Base-by-base conservation (phyloP, 2,797 vertebrate species). In the Gallinago stenura region DNA sequence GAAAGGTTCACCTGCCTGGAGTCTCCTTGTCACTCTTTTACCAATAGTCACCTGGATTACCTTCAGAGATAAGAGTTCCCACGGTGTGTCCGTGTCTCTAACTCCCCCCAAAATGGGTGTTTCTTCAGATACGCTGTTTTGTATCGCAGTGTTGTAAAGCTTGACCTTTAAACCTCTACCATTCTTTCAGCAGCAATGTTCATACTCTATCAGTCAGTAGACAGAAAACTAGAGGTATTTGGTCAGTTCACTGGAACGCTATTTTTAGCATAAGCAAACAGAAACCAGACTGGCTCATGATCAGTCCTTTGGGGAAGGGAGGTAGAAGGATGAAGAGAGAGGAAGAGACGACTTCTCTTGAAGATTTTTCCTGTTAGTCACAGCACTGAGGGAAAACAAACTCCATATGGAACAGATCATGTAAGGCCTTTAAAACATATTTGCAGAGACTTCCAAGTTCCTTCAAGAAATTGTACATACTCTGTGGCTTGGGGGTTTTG, bases 291-390 rank as follows among this genome's bases (percentile, higher is more conserved):
- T 82, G 77, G 79, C 83, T 88, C 28, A 88, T 79, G 91, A 88
- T 88, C 46, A 54, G 43, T 19, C 91, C 83, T 79, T 90, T 90
- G 84, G 89, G 94, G 72, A 95, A 93, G 0, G 2, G 93, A 94
- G 94, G 84, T 75, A 86, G 68, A 90, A 90, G 50, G 92, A 92
- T 80, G 87, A 87, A 90, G 89, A 87, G 41, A 94, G 80, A 89
- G 75, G 90, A 95, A 96, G 89, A 96, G 81, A 83, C 84, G 91
- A 94, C 92, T 88, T 35, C n/a, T 91, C 76, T 89, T 91, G 91
- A 95, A 96, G 80, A 93, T 95, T 96, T 96, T 96, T 93, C 95
- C 89, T 95, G 87, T 96, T 95, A 97, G 93, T 96, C 96, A 96
- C 78, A 95, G 93, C 24, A 53, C 62, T 50, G 80, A 90, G 77